Conservation (phyloP, 2,113 vertebrate genomes). For the Trinectes maculatus region DNA sequence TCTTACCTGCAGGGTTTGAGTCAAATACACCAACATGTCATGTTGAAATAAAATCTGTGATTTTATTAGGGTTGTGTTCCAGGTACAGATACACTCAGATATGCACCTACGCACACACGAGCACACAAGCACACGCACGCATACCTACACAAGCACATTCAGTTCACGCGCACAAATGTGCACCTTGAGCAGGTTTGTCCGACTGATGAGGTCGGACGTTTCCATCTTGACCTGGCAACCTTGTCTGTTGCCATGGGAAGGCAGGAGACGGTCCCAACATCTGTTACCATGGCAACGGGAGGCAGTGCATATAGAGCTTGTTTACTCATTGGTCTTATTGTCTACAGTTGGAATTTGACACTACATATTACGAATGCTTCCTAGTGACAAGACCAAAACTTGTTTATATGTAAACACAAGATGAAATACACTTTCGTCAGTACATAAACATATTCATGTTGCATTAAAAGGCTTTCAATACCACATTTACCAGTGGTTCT, state of each 20-base stretch:
- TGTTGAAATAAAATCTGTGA: conserved; percentile 41
- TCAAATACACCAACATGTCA: conserved; percentile 58
- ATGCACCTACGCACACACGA: conserved; percentile 8
- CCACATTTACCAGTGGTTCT: conserved; percentile 2
- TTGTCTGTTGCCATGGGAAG: conserved; percentile 76
- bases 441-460: conserved; percentile 11
- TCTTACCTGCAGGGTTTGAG: conserved; percentile 45
- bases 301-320: conserved; percentile 63
- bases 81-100: neutral
- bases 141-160: conserved; percentile 15
- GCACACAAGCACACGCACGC: conserved; percentile 27
- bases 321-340: conserved; percentile 65
- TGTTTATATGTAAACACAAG: conserved; percentile 43
- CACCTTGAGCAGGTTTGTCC: conserved; percentile 39
- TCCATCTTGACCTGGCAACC: conserved; percentile 76
- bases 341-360: conserved; percentile 30
- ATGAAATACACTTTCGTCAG: neutral
- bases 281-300: conserved; percentile 75
- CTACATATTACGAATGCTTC: conserved; percentile 37
- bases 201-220: conserved; percentile 67
- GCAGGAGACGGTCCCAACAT: conserved; percentile 64
- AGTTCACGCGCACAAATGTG: conserved; percentile 14
- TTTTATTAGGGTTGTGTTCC: conserved; percentile 2
- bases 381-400: conserved; percentile 19
- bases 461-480: conserved; percentile 2